phyloP scores from a whole-genome alignment of 1,140 invertebrate species.

The Chironomus tepperi region DNA sequence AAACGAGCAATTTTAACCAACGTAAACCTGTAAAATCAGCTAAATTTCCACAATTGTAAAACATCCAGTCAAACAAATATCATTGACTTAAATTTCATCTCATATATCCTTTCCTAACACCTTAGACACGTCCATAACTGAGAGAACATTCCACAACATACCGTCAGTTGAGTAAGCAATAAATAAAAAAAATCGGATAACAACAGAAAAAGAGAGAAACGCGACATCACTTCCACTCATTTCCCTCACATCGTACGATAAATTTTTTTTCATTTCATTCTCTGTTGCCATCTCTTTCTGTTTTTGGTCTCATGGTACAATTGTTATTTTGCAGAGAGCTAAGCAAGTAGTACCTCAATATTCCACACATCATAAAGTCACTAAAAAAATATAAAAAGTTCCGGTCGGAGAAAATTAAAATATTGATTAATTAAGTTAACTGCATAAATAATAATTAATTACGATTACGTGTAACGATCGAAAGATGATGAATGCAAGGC shows the following conservation, averaged over 20 bases:
- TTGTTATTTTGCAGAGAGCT: constrained; percentile 16
- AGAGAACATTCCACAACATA: background rate
- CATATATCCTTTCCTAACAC: too few relatives aligned
- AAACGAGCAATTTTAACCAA: too few relatives aligned
- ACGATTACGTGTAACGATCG: background rate
- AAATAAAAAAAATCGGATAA: too few relatives aligned
- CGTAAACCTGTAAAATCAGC: too few relatives aligned
- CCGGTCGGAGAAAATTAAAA: background rate
- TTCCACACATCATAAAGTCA: background rate
- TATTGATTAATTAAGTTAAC: background rate
- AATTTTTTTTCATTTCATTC: background rate
- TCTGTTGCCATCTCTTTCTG: background rate
- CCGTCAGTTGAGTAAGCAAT: too few relatives aligned
- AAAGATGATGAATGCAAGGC: constrained; percentile 5
- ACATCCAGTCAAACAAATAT: too few relatives aligned
- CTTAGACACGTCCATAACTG: background rate
- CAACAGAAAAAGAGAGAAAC: too few relatives aligned
- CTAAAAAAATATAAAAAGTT: background rate
- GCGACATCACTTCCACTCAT: too few relatives aligned
- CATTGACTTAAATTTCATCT: too few relatives aligned
- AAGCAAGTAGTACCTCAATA: background rate
- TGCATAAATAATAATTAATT: background rate
- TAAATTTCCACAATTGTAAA: too few relatives aligned
- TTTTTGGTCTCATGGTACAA: background rate
- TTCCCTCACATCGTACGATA: constrained; percentile 10